phyloP scores from a whole-genome alignment of 2,113 vertebrate species.

The Sitta europaea region DNA sequence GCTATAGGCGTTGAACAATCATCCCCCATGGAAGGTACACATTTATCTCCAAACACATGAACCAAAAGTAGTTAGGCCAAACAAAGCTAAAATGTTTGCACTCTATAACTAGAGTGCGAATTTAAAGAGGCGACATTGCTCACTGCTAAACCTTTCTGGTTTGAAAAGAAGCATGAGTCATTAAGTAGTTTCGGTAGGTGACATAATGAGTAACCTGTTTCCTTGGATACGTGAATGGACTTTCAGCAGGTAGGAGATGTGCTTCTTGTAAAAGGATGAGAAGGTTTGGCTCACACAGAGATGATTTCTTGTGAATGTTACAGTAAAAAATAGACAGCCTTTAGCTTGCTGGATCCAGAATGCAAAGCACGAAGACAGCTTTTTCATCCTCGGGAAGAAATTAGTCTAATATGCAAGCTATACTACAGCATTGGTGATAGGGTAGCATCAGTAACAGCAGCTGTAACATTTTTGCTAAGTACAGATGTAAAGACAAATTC shows the following conservation, averaged over 20 bases:
- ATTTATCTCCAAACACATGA: background rate
- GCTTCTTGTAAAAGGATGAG: conserved; percentile 14
- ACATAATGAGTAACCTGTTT: conserved; percentile 42
- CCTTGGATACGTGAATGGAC: conserved; percentile 39
- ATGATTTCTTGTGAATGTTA: background rate
- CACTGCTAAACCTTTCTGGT: background rate
- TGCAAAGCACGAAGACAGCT: background rate
- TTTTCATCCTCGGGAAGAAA: background rate
- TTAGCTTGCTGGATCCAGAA: background rate
- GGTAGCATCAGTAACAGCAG: background rate
- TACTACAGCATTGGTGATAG: background rate
- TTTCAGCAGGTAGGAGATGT: conserved; percentile 36
- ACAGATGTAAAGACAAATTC: background rate
- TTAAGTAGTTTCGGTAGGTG: conserved; percentile 31
- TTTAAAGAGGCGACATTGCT: background rate
- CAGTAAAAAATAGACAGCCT: background rate
- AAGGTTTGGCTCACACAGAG: background rate
- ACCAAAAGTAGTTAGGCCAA: background rate
- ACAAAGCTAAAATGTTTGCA: background rate
- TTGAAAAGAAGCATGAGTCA: conserved; percentile 37
- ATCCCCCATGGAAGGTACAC: background rate
- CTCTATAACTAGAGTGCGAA: background rate
- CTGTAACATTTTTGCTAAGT: background rate
- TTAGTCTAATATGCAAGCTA: background rate
- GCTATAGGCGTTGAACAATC: background rate